These are phyloP conservation scores for Rhinoderma darwinii DNA, from an alignment of 2,113 vertebrate genomes.

Conservation along the genomic window DNA sequence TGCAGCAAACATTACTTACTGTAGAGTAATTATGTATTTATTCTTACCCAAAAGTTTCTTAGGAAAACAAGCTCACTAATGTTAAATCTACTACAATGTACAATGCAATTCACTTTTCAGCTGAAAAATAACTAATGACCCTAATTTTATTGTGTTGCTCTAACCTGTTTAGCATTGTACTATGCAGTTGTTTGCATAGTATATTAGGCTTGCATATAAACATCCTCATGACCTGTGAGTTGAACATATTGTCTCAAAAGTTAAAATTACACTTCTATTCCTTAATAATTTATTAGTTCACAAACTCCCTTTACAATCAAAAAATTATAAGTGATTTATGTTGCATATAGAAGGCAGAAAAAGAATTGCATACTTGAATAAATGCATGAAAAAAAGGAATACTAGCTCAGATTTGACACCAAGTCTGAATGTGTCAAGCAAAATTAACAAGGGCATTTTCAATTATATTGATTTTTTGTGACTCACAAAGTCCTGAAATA, in stretches of 20 bases:
- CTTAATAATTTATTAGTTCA: neutral
- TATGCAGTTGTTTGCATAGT: neutral
- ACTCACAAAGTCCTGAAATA: conserved; percentile 23
- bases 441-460: conserved; percentile 52
- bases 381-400: conserved; percentile 5
- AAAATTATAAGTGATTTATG: neutral
- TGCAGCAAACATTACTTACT: too few species aligned
- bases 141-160: neutral
- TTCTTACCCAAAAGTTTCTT: neutral
- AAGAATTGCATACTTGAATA: conserved; percentile 7
- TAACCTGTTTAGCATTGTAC: neutral
- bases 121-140: neutral
- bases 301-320: neutral
- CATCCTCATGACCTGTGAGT: neutral
- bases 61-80: neutral
- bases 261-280: neutral
- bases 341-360: neutral
- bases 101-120: neutral
- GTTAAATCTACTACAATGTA: neutral
- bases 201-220: neutral
- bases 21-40: too few species aligned
- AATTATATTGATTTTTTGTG: conserved; percentile 44
- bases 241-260: neutral
- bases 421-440: conserved; percentile 26
- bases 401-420: conserved; percentile 13